These are phyloP conservation scores for Anhinga rufa DNA, from an alignment of 2,113 vertebrate genomes.

Conservation along the genomic window DNA sequence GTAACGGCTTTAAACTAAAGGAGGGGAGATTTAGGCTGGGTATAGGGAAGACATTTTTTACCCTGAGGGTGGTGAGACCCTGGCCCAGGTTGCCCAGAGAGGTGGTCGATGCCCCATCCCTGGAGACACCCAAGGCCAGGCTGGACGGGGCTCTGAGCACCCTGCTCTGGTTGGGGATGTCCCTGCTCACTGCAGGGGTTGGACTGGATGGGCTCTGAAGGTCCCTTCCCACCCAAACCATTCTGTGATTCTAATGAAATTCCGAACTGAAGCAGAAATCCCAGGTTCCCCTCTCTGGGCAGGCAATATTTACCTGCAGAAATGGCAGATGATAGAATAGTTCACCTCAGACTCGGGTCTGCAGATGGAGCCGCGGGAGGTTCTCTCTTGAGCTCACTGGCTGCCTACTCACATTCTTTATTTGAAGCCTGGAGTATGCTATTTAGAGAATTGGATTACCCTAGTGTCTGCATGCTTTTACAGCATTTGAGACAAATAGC, in stretches of 20 bases:
- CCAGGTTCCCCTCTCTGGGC: background rate
- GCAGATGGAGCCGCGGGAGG: background rate
- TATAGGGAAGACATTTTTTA: too few relatives aligned
- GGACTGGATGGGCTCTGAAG: too few relatives aligned
- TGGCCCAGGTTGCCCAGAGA: too few relatives aligned
- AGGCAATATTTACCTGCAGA: background rate
- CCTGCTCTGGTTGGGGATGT: too few relatives aligned
- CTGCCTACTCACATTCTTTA: background rate
- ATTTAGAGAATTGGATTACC: background rate
- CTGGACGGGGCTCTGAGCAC: too few relatives aligned
- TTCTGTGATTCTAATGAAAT: background rate
- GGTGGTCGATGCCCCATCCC: too few relatives aligned
- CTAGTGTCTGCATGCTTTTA: background rate
- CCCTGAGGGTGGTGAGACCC: too few relatives aligned
- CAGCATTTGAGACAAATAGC: background rate
- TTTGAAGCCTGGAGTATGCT: background rate
- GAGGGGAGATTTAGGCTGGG: too few relatives aligned
- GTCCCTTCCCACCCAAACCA: too few relatives aligned
- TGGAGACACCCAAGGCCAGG: too few relatives aligned
- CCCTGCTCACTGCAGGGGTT: too few relatives aligned
- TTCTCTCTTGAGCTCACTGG: background rate
- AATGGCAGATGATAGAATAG: background rate
- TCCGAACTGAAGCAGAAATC: background rate
- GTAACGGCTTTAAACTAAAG: too few relatives aligned
- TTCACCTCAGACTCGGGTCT: background rate